Base-by-base conservation (phyloP, 2,888 invertebrate species). In the Ephialtes manifestator region DNA sequence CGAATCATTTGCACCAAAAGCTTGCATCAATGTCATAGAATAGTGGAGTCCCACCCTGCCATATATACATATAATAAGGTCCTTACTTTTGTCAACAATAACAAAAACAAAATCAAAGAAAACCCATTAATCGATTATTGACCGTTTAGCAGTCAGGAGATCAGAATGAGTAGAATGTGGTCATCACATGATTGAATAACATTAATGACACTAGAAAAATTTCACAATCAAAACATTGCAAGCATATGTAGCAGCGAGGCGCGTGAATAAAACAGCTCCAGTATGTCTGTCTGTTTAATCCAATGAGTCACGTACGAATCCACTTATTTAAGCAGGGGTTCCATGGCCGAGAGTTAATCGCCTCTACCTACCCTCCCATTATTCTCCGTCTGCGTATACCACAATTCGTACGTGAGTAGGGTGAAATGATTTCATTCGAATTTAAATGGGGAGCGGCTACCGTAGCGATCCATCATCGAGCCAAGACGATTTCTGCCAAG, bases 301-400 rank as follows among this genome's bases (percentile, higher is more conserved):
- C 84, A 72, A 84, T 84, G 84, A 81, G 81, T 84, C 84, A 84
- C 84, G 84, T 84, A 84, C 76, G 84, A 81, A 72, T 84, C 84
- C 81, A 77, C 84, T 84, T 84, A 80, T 81, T 80, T 58, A 71
- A 60, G 67, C 65, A 72, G 76, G 63, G 80, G 4, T 31, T 71
- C 20, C 15, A 65, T 70, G 60, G 53, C 46, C 74, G 84, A 79
- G 81, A 85, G 78, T 78, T 81, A 81, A 85, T 85, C 78, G 78
- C 39, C 63, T 70, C 53, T 74, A 71, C 78, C 74, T 79, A 79
- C 81, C 81, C 81, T 81, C 74, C 24, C 48, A 74, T 81, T 78
- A 72, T 53, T 81, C 53, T 58, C 28, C 20, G 46, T 24, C 18
- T 48, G 15, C 46, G 20, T 58, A 20, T 43, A 35, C 24, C 48